Base-by-base conservation (phyloP, 2,888 invertebrate genomes). In the Erebia epiphron region DNA sequence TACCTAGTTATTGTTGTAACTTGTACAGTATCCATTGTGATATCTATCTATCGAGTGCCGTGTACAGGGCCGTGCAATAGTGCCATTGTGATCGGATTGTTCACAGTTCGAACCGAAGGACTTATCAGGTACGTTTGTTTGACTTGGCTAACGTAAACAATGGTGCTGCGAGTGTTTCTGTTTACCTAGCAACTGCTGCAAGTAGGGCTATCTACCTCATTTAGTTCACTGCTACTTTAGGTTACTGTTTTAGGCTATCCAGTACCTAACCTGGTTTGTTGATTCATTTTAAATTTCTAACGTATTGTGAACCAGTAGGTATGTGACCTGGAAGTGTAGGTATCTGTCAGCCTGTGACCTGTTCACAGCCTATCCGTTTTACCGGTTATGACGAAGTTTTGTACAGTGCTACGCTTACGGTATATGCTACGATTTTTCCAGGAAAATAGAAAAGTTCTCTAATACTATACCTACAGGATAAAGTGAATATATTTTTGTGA, bases 81-180 rank as follows among this genome's bases (percentile, higher is more conserved):
- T 79, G 78, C 81, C 79, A 83, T 82, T 80, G 76, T 78, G 79
- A 75, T 78, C 80, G 83, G 82, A 86, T 85, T 86, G 86, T 86
- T 85, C 78, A 56, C 65, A 66, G 80, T 77, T 76, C 75, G 21
- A 63, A 74, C 77, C 81, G 79, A 67, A 71, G 64, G 73, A 69
- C 63, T 67, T 78, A 81, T 83, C 83, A 83, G 86, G 86, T 86
- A 85, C 75, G 81, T 80, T 78, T 78, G 80, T 78, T 73, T 81
- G 83, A 84, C 80, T 83, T 77, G 79, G 79, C 82, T 80, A 80
- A 79, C 71, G 82, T 85, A 84, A 86, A 88, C 84, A 86, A 84
- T 82, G 75, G 79, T 75, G 75, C 75, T 77, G 80, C 82, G 81
- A 79, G 77, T 79, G 79, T 79, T 79, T 79, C 80, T 79, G 79